Evolutionary conservation across 2,797 vertebrate genomes (phyloP).

Genomic region (Erpetoichthys calabaricus): DNA sequence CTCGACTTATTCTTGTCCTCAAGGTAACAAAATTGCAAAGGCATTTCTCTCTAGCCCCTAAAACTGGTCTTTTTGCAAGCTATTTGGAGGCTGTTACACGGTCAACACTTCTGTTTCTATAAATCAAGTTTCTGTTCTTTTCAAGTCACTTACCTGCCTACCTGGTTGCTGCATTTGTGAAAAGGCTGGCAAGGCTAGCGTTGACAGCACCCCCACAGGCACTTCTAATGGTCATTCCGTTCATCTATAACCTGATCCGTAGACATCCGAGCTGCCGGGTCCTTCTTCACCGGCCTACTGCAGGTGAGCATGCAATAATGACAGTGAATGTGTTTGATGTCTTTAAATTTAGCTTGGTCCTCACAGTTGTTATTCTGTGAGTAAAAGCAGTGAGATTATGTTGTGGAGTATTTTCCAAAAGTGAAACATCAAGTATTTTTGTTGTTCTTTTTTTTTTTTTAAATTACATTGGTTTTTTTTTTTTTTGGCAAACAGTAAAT

Average conservation of each 20-base stretch:
- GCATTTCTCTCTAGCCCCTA: conserved; percentile 17
- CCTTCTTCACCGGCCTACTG: conserved; percentile 66
- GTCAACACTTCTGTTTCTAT: no score
- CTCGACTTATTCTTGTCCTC: conserved; percentile 80
- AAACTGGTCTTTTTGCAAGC: conserved; percentile 12
- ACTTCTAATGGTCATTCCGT: conserved; percentile 73
- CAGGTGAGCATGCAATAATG: conserved; percentile 18
- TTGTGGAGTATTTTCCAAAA: no score
- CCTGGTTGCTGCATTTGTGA: conserved; percentile 81
- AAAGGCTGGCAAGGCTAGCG: conserved; percentile 72
- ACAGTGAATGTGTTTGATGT: no score
- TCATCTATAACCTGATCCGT: conserved; percentile 83
- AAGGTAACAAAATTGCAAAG: conserved; percentile 52
- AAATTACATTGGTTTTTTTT: background rate
- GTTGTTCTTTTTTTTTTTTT: no score
- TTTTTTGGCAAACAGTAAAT: background rate
- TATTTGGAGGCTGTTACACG: conserved; percentile 17
- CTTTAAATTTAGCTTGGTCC: no score
- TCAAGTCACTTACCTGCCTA: conserved; percentile 79
- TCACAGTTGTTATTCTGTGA: no score
- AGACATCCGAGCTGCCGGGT: conserved; percentile 74
- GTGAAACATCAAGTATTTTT: no score
- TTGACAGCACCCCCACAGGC: conserved; percentile 73
- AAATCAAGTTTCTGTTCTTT: conserved; percentile 4
- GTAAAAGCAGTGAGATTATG: no score